Evolutionary conservation across 2,113 vertebrate species (phyloP).

Genomic region (Hippocampus mohnikei): DNA sequence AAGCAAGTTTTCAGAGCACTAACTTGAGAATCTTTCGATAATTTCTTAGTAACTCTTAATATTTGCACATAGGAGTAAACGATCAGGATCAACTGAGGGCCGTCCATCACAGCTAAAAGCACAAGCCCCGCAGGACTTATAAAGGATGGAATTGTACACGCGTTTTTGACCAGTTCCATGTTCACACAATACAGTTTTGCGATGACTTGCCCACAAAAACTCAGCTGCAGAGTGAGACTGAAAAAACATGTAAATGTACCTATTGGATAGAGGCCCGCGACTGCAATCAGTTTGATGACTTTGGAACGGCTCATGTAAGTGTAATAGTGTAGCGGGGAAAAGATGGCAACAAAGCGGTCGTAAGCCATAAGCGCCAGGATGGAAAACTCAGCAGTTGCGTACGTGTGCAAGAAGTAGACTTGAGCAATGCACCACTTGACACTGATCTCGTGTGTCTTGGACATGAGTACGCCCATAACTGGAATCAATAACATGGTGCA

Average conservation of each 20-base stretch:
- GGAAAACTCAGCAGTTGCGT: constrained; percentile 40
- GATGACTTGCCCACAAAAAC: constrained; percentile 35
- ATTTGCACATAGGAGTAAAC: constrained; percentile 63
- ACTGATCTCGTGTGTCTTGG: constrained; percentile 12
- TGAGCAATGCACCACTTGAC: constrained; percentile 49
- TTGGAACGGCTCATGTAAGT: constrained; percentile 44
- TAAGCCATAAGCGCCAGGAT: constrained; percentile 59
- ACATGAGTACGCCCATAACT: constrained; percentile 29
- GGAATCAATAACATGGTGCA: constrained; percentile 47
- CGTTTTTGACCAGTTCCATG: constrained; percentile 53
- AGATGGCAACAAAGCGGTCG: constrained; percentile 59
- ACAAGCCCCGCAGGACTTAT: constrained; percentile 36
- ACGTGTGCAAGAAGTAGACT: constrained; percentile 51
- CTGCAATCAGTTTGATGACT: constrained; percentile 23
- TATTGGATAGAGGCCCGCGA: constrained; percentile 22
- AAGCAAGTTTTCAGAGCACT: constrained; percentile 67
- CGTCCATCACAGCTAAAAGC: not conserved
- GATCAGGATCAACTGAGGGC: constrained; percentile 41
- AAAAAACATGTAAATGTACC: constrained; percentile 31
- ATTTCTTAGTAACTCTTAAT: constrained; percentile 32
- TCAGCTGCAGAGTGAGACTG: constrained; percentile 28
- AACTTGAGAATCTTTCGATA: constrained; percentile 24
- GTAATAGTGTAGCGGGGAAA: constrained; percentile 53
- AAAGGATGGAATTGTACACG: constrained; percentile 14
- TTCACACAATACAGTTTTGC: constrained; percentile 57